Conservation (phyloP, 2,113 vertebrate species). For the Grammomys surdaster region DNA sequence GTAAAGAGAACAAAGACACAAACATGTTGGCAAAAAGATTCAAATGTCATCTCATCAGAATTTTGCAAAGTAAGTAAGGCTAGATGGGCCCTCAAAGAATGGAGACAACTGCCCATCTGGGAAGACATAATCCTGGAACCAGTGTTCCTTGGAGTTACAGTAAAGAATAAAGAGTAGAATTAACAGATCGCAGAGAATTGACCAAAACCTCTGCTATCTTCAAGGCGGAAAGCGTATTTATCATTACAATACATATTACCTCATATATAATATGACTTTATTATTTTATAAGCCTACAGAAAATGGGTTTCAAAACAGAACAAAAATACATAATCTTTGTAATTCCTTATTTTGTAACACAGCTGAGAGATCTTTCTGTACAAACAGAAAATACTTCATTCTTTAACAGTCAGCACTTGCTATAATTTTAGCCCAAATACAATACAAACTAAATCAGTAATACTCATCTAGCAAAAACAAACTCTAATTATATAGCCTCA, state of each 20-base stretch:
- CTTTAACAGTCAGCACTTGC: background rate
- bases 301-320: background rate
- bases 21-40: background rate
- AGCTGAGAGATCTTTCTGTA: background rate
- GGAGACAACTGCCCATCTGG: background rate
- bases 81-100: background rate
- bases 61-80: background rate
- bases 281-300: background rate
- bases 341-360: background rate
- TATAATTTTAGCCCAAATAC: background rate
- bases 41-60: background rate
- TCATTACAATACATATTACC: background rate
- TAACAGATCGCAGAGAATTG: background rate
- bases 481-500: background rate
- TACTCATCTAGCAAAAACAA: background rate
- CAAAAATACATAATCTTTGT: background rate
- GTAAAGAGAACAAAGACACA: background rate
- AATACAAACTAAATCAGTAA: background rate
- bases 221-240: background rate
- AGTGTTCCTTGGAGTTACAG: background rate
- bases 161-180: background rate
- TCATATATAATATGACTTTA: background rate
- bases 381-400: background rate
- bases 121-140: background rate
- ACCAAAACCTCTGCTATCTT: background rate